phyloP scores from a whole-genome alignment of 2,888 invertebrate genomes.

The Noctua fimbriata region DNA sequence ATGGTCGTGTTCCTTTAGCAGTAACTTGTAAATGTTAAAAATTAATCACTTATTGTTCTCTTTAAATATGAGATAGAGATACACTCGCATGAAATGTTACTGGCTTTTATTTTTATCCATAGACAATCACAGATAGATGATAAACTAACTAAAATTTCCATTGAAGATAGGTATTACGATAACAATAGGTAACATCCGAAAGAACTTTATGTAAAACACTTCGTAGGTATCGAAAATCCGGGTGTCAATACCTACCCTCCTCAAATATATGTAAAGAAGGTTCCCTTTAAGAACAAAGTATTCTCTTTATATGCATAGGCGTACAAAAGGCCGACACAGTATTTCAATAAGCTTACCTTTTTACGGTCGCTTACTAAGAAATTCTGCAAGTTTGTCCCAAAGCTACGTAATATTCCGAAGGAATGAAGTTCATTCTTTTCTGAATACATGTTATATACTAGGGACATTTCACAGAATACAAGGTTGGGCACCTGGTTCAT shows the following conservation, averaged over 20 bases:
- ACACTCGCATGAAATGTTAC: neutral
- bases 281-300: slow-evolving; percentile 46
- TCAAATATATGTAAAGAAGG: slow-evolving; percentile 43
- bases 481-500: slow-evolving; percentile 1
- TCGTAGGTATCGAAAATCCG: slow-evolving; percentile 20
- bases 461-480: slow-evolving; percentile 27
- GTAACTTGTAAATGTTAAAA: slow-evolving; percentile 42
- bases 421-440: slow-evolving; percentile 20
- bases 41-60: slow-evolving; percentile 26
- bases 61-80: slow-evolving; percentile 4
- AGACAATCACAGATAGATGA: slow-evolving; percentile 26
- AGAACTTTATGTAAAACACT: slow-evolving; percentile 24
- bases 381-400: slow-evolving; percentile 49
- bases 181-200: slow-evolving; percentile 5
- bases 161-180: slow-evolving; percentile 7
- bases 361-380: slow-evolving; percentile 49
- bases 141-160: slow-evolving; percentile 10
- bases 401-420: slow-evolving; percentile 26
- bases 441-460: slow-evolving; percentile 26
- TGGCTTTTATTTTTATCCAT: slow-evolving; percentile 8
- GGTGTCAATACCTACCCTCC: slow-evolving; percentile 30
- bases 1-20: slow-evolving; percentile 68
- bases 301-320: slow-evolving; percentile 61
- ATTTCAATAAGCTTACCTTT: slow-evolving; percentile 63
- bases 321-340: slow-evolving; percentile 41